These are phyloP conservation scores for Apomyelois bistriatella DNA, from an alignment of 2,888 invertebrate genomes.

Conservation along the genomic window DNA sequence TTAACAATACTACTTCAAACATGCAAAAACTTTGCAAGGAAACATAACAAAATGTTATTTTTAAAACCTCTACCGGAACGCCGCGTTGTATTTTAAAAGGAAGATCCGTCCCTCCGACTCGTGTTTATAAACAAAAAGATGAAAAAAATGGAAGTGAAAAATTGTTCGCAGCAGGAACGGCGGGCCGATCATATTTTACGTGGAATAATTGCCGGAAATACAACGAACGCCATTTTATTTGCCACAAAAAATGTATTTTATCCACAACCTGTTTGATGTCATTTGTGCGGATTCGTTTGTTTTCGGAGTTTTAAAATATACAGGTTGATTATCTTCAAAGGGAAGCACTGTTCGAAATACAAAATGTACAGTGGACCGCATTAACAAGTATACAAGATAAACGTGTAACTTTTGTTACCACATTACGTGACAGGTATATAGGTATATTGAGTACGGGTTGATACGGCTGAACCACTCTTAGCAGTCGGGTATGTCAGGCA, in stretches of 20 bases:
- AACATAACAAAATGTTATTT: background rate
- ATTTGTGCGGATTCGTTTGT: background rate
- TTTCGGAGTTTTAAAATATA: background rate
- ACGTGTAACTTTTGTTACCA: too few relatives aligned
- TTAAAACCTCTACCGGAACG: background rate
- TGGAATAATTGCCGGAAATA: conserved; percentile 36
- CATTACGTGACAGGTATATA: too few relatives aligned
- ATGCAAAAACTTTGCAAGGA: too few relatives aligned
- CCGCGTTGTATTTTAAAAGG: conserved; percentile 22
- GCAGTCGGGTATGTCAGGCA: too few relatives aligned
- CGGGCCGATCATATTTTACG: conserved; percentile 34
- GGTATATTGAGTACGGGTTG: too few relatives aligned
- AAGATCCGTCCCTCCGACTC: conserved; percentile 19
- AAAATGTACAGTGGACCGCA: too few relatives aligned
- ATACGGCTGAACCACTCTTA: too few relatives aligned
- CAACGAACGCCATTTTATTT: conserved; percentile 24
- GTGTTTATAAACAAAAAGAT: conserved; percentile 34
- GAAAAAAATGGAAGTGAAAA: conserved; percentile 29
- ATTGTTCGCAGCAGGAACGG: conserved; percentile 26
- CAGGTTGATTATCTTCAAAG: background rate
- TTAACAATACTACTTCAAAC: too few relatives aligned
- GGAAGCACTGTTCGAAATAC: background rate
- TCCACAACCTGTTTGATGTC: conserved; percentile 5
- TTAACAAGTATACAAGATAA: too few relatives aligned
- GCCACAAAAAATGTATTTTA: conserved; percentile 1